Conservation (phyloP, 2,888 invertebrate species). For the Microplitis deprimator region DNA sequence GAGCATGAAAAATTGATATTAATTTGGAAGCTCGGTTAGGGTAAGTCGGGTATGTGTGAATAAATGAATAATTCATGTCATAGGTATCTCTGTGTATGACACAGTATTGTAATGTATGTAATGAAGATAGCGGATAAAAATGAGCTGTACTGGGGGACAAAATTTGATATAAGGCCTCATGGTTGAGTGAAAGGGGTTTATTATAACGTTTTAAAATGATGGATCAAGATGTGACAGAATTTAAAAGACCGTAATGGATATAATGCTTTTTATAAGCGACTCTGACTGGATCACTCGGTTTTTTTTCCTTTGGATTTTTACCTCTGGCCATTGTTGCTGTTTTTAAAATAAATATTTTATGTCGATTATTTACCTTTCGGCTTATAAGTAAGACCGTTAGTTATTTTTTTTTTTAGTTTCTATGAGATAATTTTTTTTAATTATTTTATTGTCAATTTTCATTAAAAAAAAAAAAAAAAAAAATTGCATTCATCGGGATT, state of each 20-base stretch:
- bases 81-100: neutral
- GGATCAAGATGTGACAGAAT: conserved; percentile 59
- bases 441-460: too few species aligned
- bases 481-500: too few species aligned
- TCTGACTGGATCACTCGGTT: conserved; percentile 21
- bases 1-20: conserved; percentile 43
- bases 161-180: conserved; percentile 13
- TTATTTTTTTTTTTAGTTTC: too few species aligned
- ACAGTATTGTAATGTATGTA: neutral
- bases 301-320: neutral
- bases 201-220: conserved; percentile 55
- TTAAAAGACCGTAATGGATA: conserved; percentile 60
- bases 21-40: conserved; percentile 26
- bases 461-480: too few species aligned
- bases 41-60: neutral
- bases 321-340: neutral
- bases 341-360: neutral
- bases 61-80: conserved; percentile 38
- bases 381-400: too few species aligned
- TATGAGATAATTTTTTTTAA: too few species aligned
- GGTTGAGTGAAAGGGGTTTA: conserved; percentile 37
- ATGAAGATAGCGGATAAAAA: conserved; percentile 16
- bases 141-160: neutral
- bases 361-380: too few species aligned
- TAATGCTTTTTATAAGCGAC: conserved; percentile 30